These are phyloP conservation scores for Gallinago solitaria DNA, from an alignment of 2,797 vertebrate species.

Conservation along the genomic window DNA sequence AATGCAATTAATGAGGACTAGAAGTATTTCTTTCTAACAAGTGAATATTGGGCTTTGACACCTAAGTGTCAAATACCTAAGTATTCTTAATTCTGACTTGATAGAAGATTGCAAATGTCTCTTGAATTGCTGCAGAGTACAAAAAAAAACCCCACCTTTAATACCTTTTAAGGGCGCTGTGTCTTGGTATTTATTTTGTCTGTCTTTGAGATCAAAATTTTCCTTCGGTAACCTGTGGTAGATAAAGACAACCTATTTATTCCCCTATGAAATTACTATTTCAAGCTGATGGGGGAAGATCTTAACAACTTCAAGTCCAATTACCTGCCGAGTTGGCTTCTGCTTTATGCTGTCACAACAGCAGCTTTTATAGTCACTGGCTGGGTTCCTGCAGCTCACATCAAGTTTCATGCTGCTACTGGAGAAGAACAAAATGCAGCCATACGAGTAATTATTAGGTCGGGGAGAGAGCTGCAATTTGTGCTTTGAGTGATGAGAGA, in stretches of 20 bases:
- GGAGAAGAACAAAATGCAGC: constrained; percentile 38
- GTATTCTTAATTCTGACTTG: not conserved
- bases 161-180: not conserved
- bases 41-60: not conserved
- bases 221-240: not conserved
- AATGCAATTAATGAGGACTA: not conserved
- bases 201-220: not conserved
- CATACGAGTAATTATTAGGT: constrained; percentile 36
- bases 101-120: not conserved
- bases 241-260: constrained; percentile 7
- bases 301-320: constrained; percentile 11
- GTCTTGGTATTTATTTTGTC: not conserved
- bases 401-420: constrained; percentile 50
- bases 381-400: constrained; percentile 47
- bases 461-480: constrained; percentile 31
- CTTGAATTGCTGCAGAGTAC: not conserved
- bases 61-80: not conserved
- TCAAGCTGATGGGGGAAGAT: constrained; percentile 22
- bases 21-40: not conserved
- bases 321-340: constrained; percentile 36
- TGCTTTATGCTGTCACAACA: constrained; percentile 46
- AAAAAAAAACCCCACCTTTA: not conserved
- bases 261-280: not conserved
- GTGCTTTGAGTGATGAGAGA: constrained; percentile 32
- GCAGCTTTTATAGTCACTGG: constrained; percentile 26